Base-by-base conservation (phyloP, 2,797 vertebrate species). In the Adelosebastes latens region DNA sequence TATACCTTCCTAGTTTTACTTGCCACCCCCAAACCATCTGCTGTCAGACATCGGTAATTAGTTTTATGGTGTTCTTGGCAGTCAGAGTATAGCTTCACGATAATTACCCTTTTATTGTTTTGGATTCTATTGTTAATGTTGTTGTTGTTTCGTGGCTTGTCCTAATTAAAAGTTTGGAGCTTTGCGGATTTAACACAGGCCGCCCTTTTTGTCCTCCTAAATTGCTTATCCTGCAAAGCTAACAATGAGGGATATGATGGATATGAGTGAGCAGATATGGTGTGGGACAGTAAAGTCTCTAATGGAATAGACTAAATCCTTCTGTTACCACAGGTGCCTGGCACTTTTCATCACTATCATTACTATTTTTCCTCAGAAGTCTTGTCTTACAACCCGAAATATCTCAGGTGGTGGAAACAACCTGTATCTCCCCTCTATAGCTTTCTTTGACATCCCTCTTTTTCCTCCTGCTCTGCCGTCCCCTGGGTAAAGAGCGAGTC, bases 31-130 rank as follows among this genome's bases (percentile, higher is more conserved):
- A 68, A 78, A 88, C 77, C 73, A 93, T 94, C 94, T 96, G 89
- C 94, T 95, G 88, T 91, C 91, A 95, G 87, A 82, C 87, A 92
- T 82, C 59, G 78, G 79, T 93, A 94, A 96, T 96, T 95, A 94
- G 92, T 95, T 95, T 92, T 92, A 94, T 90, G 83, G 72, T 88
- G 86, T 90, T 93, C 89, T 92, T 95, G 89, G 91, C 90, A 94
- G 85, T 81, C 86, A 52, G 91, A 88, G 32, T 73, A 87, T 86
- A 82, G 90, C 81, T 76, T 84, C 89, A 88, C 39, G 75, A 87
- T 93, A 94, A 95, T 93, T 84, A 94, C 72, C 70, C 73, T 86
- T 89, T 82, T 94, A 90, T 92, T 95, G 91, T 84, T 89, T 93
- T 91, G 79, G 87, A 90, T 93, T 86, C 87, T 84, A 82, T 90